These are phyloP conservation scores for Macropis europaea DNA, from an alignment of 2,888 invertebrate genomes.

Conservation along the genomic window DNA sequence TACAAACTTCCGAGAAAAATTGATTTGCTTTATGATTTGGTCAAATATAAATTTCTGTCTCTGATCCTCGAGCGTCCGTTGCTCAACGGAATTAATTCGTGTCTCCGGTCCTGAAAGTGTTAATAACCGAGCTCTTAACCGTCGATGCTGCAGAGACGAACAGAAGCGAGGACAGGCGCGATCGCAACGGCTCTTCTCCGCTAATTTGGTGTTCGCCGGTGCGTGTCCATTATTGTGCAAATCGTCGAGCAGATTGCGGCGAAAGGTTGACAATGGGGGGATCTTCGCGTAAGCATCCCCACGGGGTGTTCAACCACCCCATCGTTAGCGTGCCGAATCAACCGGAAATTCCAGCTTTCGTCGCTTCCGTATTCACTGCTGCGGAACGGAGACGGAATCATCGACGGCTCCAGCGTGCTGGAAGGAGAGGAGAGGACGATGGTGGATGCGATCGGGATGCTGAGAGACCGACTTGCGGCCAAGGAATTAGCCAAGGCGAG, in stretches of 20 bases:
- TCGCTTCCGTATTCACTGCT: conserved; percentile 72
- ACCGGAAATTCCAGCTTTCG: conserved; percentile 80
- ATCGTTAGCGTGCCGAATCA: conserved; percentile 80
- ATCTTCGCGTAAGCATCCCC: conserved; percentile 57
- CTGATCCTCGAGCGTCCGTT: too few relatives aligned
- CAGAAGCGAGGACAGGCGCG: conserved; percentile 3
- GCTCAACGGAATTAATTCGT: too few relatives aligned
- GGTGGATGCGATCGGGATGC: conserved; percentile 21
- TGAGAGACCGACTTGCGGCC: conserved; percentile 22
- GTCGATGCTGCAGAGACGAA: too few relatives aligned
- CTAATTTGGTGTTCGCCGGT: conserved; percentile 69
- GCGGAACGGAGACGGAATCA: conserved; percentile 2
- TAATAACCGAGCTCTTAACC: too few relatives aligned
- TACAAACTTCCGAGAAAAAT: too few relatives aligned
- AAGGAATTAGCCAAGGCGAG: conserved; percentile 57
- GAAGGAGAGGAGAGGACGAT: not conserved
- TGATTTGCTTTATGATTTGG: too few relatives aligned
- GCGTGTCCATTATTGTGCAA: conserved; percentile 79
- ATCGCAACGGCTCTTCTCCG: conserved; percentile 65
- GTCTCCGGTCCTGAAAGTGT: too few relatives aligned
- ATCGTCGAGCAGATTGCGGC: conserved; percentile 69
- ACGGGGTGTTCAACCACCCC: conserved; percentile 69
- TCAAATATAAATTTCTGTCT: too few relatives aligned
- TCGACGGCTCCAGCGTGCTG: not conserved
- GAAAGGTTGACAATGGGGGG: conserved; percentile 65